Base-by-base conservation (phyloP, 1,140 invertebrate genomes). In the Chironomus striatipennis region DNA sequence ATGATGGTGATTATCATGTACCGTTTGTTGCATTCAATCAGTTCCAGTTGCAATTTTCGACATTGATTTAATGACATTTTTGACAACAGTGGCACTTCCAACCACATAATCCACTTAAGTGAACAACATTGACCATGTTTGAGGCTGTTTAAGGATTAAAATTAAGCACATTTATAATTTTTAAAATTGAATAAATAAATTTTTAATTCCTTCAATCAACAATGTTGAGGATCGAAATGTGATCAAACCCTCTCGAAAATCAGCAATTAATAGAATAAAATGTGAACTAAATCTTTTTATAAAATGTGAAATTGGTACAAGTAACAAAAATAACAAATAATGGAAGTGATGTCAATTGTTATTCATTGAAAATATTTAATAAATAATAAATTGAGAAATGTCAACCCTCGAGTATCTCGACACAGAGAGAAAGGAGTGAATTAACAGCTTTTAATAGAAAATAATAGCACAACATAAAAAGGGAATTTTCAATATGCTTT, bases 11-110 rank as follows among this genome's bases (percentile, higher is more conserved):
- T 12, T 57, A 5, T 57, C 47, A 57, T 57, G 12, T 57, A 57
- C 47, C 47, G 47, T 57, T 57, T 12, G 47, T 57, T n/a, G 47
- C 47, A 57, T 57, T 57, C 47, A 57, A 57, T 57, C 47, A 57
- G 15, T 57, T 57, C n/a, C 47, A 57, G 12, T 15, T 10, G 8
- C 15, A 5, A n/a, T 12, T 57, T 57, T 57, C 12, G 12, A 10
- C n/a, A 57, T 0, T 57, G 47, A 57, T 57, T 57, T 57, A 57
- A 47, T 47, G 43, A 47, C 43, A 47, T 47, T 47, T 47, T 10
- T n/a, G n/a, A n/a, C n/a, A n/a, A 47, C 8, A 57, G 12, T n/a
- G n/a, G n/a, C n/a, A 1, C 1, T 57, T 12, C 15, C n/a, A n/a
- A 15, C 47, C 47, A 57, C 47, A 57, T 5, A n/a, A 47, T 47